Evolutionary conservation across 2,888 invertebrate species (phyloP).

Genomic region (Ctena decussata): DNA sequence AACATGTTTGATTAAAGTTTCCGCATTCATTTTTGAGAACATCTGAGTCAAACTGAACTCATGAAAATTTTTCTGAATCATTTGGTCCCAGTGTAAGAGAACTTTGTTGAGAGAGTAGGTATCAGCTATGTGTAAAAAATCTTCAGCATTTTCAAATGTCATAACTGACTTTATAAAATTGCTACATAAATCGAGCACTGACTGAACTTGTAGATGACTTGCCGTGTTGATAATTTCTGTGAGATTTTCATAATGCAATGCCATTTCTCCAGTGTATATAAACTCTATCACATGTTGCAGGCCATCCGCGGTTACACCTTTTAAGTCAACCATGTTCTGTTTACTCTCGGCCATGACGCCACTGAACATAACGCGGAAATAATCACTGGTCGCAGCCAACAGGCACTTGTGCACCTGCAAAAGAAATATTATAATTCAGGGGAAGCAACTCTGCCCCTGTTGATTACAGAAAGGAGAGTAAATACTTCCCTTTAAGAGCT

Average conservation of each 20-base stretch:
- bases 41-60: slow-evolving; percentile 82
- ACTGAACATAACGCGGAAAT: slow-evolving; percentile 86
- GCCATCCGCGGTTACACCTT: slow-evolving; percentile 80
- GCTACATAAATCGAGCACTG: slow-evolving; percentile 85
- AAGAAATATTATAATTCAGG: no score
- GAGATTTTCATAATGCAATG: slow-evolving; percentile 82
- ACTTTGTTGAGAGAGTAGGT: slow-evolving; percentile 84
- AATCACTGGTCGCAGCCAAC: slow-evolving; percentile 86
- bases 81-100: slow-evolving; percentile 80
- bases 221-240: slow-evolving; percentile 85
- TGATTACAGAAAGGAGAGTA: no score
- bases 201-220: slow-evolving; percentile 84
- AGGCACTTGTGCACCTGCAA: slow-evolving; percentile 85
- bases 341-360: slow-evolving; percentile 85
- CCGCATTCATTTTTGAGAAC: slow-evolving; percentile 80
- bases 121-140: slow-evolving; percentile 84
- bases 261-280: slow-evolving; percentile 85
- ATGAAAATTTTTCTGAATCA: slow-evolving; percentile 83
- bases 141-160: slow-evolving; percentile 85
- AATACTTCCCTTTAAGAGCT: no score
- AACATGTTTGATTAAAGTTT: slow-evolving; percentile 78
- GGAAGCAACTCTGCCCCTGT: no score
- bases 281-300: slow-evolving; percentile 84
- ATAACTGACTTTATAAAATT: slow-evolving; percentile 84
- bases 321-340: slow-evolving; percentile 84